Evolutionary conservation across 2,113 vertebrate genomes (phyloP), one percentile per base, ranked within the genome.

Genomic region (Labeo rohita): DNA sequence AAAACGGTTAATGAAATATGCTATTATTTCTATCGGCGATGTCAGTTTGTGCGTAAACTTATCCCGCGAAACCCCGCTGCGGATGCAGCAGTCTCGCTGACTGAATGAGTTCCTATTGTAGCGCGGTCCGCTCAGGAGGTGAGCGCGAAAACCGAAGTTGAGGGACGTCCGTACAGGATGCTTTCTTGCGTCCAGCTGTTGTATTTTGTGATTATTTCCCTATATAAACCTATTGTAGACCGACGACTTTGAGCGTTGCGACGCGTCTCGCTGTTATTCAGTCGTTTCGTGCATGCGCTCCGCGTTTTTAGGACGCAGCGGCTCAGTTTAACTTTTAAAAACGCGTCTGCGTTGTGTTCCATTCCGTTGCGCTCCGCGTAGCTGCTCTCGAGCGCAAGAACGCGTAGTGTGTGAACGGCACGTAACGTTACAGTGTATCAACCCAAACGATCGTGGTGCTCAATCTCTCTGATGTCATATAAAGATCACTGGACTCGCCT

Each of bases 121-220:
- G 80, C 80, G 61, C 80, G 61, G 39, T 36, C 49, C 50, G 34
- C 23, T 79, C 23, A 47, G 8, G 45, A 84, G 23, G 52, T 65
- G 81, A 87, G 54, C 59, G 34, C 84, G 49, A 59, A 72, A n/a
- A 15, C 54, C 61, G 66, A 87, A 88, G 83, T 88, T 88, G 39
- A 36, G 54, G n/a, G 34, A 34, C 11, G 39, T 11, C 56, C 15
- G 50, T 36, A 6, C 2, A 45, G 4, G 54, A 59, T n/a, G 56
- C 56, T 9, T 59, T 59, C 56, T 21, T 18, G 56, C 56, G 18
- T 59, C 56, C 34, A 21, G 18, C 77, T 36, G 50, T 18, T 84
- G 36, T 23, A n/a, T 80, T 76, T 47, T 43, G 15, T 43, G 49
- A 2, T 36, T 47, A 21, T 15, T 78, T 16, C 1, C 39, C 15